phyloP scores from a whole-genome alignment of 2,113 vertebrate genomes.

The Dermatemys mawii region DNA sequence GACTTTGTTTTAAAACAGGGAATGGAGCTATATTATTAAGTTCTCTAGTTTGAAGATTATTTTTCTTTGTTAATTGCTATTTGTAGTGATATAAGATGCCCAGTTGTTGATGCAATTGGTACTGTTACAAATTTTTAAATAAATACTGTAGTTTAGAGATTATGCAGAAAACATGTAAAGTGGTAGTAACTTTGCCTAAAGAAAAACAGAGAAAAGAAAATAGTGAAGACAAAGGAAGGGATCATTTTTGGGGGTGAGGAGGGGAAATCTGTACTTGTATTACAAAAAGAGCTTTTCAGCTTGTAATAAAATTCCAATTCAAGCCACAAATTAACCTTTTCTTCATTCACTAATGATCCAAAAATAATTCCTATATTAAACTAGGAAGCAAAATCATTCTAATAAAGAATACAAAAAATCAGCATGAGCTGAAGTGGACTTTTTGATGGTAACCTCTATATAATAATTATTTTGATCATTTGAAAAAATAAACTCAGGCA shows the following conservation, averaged over 20 bases:
- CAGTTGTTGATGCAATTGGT: background rate
- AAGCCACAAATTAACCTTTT: constrained; percentile 40
- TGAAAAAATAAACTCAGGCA: constrained; percentile 35
- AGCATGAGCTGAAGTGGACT: constrained; percentile 37
- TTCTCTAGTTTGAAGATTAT: constrained; percentile 1
- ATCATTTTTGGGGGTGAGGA: background rate
- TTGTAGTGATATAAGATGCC: background rate
- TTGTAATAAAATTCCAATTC: constrained; percentile 63
- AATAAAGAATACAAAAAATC: constrained; percentile 61
- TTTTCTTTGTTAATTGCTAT: background rate
- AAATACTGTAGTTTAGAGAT: background rate
- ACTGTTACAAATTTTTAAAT: constrained; percentile 2
- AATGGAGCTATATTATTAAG: constrained; percentile 33
- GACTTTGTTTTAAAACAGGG: constrained; percentile 24
- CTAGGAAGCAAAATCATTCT: constrained; percentile 52
- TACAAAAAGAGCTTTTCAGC: constrained; percentile 61
- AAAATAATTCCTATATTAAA: constrained; percentile 50
- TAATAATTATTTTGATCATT: constrained; percentile 40
- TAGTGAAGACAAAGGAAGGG: background rate
- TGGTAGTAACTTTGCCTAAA: constrained; percentile 1
- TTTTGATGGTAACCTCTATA: constrained; percentile 43
- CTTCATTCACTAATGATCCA: constrained; percentile 44
- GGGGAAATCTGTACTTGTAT: background rate
- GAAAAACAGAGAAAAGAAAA: background rate
- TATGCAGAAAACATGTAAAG: background rate